Evolutionary conservation across 2,888 invertebrate species (phyloP), one percentile per base, ranked within the genome.

Genomic region (Melieria omissa): DNA sequence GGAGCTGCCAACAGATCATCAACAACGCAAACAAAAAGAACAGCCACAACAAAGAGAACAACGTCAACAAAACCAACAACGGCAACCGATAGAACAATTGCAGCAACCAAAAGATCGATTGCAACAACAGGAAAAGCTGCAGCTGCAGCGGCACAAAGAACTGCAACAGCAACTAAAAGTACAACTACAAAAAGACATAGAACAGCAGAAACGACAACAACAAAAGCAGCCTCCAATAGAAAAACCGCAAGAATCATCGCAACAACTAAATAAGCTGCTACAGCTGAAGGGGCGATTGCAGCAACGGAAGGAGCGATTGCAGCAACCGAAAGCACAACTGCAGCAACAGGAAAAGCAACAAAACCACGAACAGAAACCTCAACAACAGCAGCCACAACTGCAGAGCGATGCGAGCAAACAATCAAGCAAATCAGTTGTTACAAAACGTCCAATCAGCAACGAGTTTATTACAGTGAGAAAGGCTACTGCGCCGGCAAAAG

Each of bases 261-360:
- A 3, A n/a, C 42, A 12, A 8, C 42, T 4, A 1, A 41, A 52
- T 16, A 9, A 29, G 4, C 14, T 16, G 8, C 4, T 10, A 16
- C 54, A 5, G 7, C 4, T 10, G 42, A 5, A 29, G 10, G 7
- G 0, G 4, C 45, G 7, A 12, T 0, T 58, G 49, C 9, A 41
- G 5, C 66, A 66, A 58, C 8, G n/a, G 10, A 8, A 8, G 3
- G 5, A 4, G 47, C 46, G 5, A 0, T 4, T 60, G 61, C 46
- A 7, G n/a, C 10, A 60, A 7, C 5, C 61, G 45, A 46, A 16
- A 8, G 12, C 63, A 61, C 64, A 54, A 10, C 52, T 55, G 14
- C 65, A 55, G n/a, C 4, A 57, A 58, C 58, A 58, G 42, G 12
- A 58, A 58, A 16, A 41, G 12, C 45, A 55, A 12, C 60, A 52